A percentile compares a stretch with the other conserved stretches of the same genome.
These are phyloP conservation scores for Psittacula derbiana DNA, from an alignment of 2,797 vertebrate genomes.

Conservation along the genomic window DNA sequence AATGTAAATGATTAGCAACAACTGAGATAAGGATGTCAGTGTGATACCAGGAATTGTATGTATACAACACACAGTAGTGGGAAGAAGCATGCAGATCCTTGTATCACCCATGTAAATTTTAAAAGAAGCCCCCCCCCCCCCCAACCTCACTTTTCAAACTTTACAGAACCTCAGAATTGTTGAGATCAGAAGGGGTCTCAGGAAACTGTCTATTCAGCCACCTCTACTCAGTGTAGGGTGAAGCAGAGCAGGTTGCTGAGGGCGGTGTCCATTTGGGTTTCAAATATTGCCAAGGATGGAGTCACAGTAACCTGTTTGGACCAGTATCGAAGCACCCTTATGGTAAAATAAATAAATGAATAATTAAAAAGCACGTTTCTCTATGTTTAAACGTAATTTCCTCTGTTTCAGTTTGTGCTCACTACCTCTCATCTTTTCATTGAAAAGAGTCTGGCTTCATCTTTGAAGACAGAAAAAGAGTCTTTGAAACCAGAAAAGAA, in stretches of 20 bases:
- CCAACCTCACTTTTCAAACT: neutral
- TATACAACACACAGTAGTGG: too few species aligned
- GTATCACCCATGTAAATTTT: neutral
- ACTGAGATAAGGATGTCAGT: neutral
- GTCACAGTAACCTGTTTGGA: neutral
- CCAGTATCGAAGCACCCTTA: neutral
- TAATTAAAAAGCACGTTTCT: neutral
- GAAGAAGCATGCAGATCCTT: neutral
- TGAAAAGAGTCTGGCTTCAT: neutral
- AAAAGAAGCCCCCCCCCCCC: neutral
- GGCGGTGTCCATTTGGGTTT: neutral
- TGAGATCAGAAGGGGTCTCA: neutral
- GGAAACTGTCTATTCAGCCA: neutral
- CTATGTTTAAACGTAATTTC: neutral
- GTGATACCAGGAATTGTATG: neutral
- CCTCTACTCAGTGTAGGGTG: neutral
- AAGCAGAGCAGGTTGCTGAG: neutral
- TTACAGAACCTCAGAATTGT: neutral
- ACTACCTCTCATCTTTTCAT: neutral
- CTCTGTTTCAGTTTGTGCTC: neutral
- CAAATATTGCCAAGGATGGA: neutral
- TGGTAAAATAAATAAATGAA: neutral
- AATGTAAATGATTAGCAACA: neutral
- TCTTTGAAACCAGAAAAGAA: neutral
- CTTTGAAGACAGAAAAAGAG: neutral